Conservation (phyloP, 2,797 vertebrate genomes). For the Xenentodon cancila region DNA sequence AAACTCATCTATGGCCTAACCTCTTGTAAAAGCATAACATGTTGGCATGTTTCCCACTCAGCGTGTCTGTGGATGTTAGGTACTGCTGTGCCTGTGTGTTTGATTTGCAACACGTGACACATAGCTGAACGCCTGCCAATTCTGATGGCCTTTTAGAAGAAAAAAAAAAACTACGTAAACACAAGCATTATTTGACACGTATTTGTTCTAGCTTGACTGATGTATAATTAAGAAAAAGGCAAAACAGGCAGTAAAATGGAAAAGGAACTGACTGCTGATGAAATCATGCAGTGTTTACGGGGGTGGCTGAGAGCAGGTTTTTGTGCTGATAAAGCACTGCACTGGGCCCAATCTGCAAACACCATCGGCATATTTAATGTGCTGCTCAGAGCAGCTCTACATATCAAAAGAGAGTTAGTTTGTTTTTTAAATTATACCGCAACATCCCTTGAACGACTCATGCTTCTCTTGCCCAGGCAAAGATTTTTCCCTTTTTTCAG, state of each 20-base stretch:
- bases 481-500: constrained; percentile 28
- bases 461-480: constrained; percentile 8
- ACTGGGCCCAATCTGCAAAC: neutral
- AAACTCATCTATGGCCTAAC: constrained; percentile 7
- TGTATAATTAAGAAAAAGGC: too few species aligned
- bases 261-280: constrained; percentile 31
- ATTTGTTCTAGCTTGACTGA: too few species aligned
- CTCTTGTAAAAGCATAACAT: constrained; percentile 28
- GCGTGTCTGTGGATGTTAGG: constrained; percentile 48
- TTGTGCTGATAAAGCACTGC: constrained; percentile 27
- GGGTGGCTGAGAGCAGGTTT: constrained; percentile 1
- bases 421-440: neutral
- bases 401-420: neutral
- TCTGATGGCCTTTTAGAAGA: constrained; percentile 27
- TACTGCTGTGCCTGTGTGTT: constrained; percentile 36
- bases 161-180: too few species aligned
- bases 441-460: neutral
- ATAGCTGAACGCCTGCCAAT: constrained; percentile 52
- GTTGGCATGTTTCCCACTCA: constrained; percentile 33
- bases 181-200: too few species aligned
- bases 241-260: too few species aligned
- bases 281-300: neutral
- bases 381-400: neutral
- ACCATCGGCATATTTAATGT: neutral
- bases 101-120: constrained; percentile 36